These are phyloP conservation scores for Damaliscus lunatus DNA, from an alignment of 2,113 vertebrate genomes.

Conservation along the genomic window DNA sequence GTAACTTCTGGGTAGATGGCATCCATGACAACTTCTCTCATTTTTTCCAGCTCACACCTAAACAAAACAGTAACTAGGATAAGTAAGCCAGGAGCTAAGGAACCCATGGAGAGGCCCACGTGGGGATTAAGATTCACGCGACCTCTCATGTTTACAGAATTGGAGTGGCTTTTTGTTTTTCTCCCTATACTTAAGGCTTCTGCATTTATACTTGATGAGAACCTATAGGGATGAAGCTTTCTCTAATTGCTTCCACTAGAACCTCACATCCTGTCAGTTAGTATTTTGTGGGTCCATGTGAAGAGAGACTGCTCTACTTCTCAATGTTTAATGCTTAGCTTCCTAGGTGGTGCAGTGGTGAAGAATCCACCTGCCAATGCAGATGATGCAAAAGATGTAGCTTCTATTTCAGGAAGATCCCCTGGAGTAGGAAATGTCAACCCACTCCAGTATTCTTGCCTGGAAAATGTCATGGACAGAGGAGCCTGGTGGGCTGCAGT, in stretches of 20 bases:
- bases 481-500: background rate
- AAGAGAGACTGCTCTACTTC: background rate
- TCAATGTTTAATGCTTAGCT: background rate
- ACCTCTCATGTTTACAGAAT: background rate
- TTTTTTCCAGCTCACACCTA: background rate
- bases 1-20: background rate
- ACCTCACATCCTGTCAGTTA: background rate
- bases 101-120: background rate
- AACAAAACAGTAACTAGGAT: background rate
- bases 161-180: background rate
- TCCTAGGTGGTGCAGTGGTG: background rate
- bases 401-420: background rate
- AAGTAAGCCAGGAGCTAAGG: background rate
- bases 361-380: background rate
- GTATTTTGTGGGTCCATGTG: background rate
- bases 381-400: background rate
- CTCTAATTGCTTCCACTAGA: background rate
- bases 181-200: background rate
- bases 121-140: background rate
- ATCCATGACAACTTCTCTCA: background rate
- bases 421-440: background rate
- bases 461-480: background rate
- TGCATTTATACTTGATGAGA: background rate
- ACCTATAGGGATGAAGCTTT: background rate
- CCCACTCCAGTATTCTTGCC: background rate